phyloP scores from a whole-genome alignment of 2,888 invertebrate genomes.

The Heliconius cydno region DNA sequence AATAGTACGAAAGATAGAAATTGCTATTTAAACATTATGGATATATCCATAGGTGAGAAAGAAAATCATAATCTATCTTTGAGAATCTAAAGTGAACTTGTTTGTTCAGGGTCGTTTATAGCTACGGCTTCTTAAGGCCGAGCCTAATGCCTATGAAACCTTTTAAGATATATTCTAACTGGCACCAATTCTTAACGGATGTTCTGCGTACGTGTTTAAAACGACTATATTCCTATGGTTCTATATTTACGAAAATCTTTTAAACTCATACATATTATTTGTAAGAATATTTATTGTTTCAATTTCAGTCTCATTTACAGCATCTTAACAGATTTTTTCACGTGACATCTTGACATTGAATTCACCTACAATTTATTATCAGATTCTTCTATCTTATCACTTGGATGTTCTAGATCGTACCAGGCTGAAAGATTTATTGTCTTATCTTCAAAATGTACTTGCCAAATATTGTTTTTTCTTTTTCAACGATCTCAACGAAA shows the following conservation, averaged over 20 bases:
- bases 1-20: too few relatives aligned
- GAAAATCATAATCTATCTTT: background rate
- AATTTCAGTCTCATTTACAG: background rate
- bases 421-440: constrained; percentile 13
- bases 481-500: background rate
- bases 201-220: background rate
- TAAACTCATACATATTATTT: background rate
- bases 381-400: constrained; percentile 41
- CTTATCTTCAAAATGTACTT: constrained; percentile 5
- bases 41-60: background rate
- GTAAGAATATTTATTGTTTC: background rate
- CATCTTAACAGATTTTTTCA: constrained; percentile 28
- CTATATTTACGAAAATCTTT: background rate
- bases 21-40: background rate
- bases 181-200: constrained; percentile 2
- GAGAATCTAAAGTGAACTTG: constrained; percentile 11
- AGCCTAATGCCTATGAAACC: constrained; percentile 36
- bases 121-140: constrained; percentile 39
- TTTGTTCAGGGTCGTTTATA: constrained; percentile 29
- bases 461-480: background rate
- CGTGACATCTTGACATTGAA: constrained; percentile 45
- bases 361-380: constrained; percentile 45
- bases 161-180: constrained; percentile 26
- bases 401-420: constrained; percentile 38
- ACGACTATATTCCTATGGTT: background rate